These are phyloP conservation scores for Hemithea aestivaria DNA, from an alignment of 2,888 invertebrate genomes.

Conservation along the genomic window DNA sequence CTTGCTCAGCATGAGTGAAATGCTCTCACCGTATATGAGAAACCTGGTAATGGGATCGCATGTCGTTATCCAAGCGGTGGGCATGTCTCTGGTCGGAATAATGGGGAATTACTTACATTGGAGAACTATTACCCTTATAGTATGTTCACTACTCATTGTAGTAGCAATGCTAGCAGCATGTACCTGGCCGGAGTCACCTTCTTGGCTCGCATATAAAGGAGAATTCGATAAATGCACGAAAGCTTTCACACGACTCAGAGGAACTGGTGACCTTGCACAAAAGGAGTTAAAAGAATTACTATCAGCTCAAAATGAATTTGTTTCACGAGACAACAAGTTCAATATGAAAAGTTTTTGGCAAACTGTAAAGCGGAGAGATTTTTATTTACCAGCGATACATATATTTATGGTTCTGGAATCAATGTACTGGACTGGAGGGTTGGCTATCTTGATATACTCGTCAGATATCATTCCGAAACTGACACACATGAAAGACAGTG, in stretches of 20 bases:
- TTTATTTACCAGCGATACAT: slow-evolving; percentile 17
- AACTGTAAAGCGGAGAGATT: slow-evolving; percentile 11
- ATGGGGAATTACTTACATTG: slow-evolving; percentile 20
- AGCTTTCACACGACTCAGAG: slow-evolving; percentile 25
- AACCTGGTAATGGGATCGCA: slow-evolving; percentile 16
- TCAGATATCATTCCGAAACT: slow-evolving; percentile 15
- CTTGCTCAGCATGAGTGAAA: slow-evolving; percentile 21
- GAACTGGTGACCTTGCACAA: slow-evolving; percentile 16
- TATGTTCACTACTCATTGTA: slow-evolving; percentile 17
- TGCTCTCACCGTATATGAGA: slow-evolving; percentile 22
- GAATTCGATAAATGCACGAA: slow-evolving; percentile 22
- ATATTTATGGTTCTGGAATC: slow-evolving; percentile 12
- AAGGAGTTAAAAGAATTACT: slow-evolving; percentile 21
- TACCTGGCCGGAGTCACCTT: slow-evolving; percentile 28
- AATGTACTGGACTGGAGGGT: slow-evolving; percentile 14
- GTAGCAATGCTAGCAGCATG: slow-evolving; percentile 16
- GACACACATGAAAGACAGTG: slow-evolving; percentile 1
- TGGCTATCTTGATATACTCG: slow-evolving; percentile 15
- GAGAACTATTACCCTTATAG: slow-evolving; percentile 21
- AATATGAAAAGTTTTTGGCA: slow-evolving; percentile 5
- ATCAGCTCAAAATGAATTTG: slow-evolving; percentile 3
- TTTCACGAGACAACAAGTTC: neutral
- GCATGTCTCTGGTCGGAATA: slow-evolving; percentile 17
- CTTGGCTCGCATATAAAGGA: slow-evolving; percentile 27
- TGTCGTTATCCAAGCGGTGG: slow-evolving; percentile 11